Evolutionary conservation across 1,140 invertebrate species (phyloP), one percentile per base, ranked within the genome.

Genomic region (Gryon sp.): DNA sequence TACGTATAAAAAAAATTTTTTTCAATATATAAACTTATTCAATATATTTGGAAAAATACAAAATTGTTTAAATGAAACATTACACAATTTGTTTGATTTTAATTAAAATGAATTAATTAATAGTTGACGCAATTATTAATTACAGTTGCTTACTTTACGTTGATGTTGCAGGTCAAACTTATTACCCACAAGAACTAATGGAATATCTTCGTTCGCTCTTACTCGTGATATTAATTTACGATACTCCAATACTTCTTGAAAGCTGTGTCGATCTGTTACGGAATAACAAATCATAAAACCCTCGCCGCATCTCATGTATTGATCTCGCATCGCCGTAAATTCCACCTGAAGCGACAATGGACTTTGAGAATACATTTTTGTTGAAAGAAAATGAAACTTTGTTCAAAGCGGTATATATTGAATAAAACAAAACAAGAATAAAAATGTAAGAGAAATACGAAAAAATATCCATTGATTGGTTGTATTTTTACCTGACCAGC

Each of bases 261-360:
- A 96, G 78, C 94, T 95, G 62, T 94, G 93, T 16, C 94, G 90
- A 86, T 95, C 94, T 0, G 93, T 95, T 55, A 95, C 94, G 5
- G 93, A 95, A 81, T 95, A 95, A 85, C 94, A 94, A 55, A 95
- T 93, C 84, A 99, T 93, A 88, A 99, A 99, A 40, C 98, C 98
- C 88, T 99, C 98, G 2, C 98, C 98, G 68, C 97, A 98, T 66
- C 97, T 90, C 97, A 99, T 98, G 83, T 99, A 99, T 90, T 99
- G 97, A 87, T 99, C 97, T 72, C 97, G 90, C 97, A 99, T 98
- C 14, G 97, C 97, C 84, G 96, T 98, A 87, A 94, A 96, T 90
- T 94, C 93, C 73, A 95, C 94, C 92, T 95, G 84, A 45, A 53
- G 9, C 11, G 11, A 11, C 43, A 18, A n/a, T n/a, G n/a, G n/a